Base-by-base conservation (phyloP, 2,797 vertebrate species). In the Menidia menidia region DNA sequence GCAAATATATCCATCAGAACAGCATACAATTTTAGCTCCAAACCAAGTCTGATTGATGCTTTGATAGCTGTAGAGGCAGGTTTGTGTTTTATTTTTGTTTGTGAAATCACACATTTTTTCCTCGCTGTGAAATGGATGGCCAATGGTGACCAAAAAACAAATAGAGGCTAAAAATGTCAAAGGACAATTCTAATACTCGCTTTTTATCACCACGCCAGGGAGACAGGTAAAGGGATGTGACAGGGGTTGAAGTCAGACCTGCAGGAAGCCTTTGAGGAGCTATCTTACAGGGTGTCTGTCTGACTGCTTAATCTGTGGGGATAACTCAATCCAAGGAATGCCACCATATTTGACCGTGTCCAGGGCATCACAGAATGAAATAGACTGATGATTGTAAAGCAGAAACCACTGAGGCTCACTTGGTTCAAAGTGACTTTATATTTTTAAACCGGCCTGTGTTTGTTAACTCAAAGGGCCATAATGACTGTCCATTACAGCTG, bases 31-130 rank as follows among this genome's bases (percentile, higher is more conserved):
- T 85, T 87, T 80, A 69, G 86, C 92, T 81, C 33, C 14, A 55
- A 89, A 88, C 85, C 75, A 71, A 30, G 48, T 78, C 86, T 89
- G 84, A 92, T 90, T 88, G 85, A 92, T 89, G 84, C 87, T 88
- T 77, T 82, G 92, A 92, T 88, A 89, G 84, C 84, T 60, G 68
- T 62, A 53, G 71, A 74, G 80, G 77, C 73, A 39, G 68, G 58
- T 64, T 78, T 71, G 65, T 69, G 39, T 55, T 71, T 43, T 58
- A 30, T 11, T 55, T 64, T 8, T 47, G 58, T 65, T 52, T 71
- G 60, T 48, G 70, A 60, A 57, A 33, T 16, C 25, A 68, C 63
- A 43, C 59, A 25, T 25, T 25, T 52, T 4, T 79, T 44, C 43
- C 57, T 33, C 1, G 35, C 13, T 32, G 14, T 12, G 39, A 68